Base-by-base conservation (phyloP, 2,113 vertebrate genomes). In the Phoxinus phoxinus region DNA sequence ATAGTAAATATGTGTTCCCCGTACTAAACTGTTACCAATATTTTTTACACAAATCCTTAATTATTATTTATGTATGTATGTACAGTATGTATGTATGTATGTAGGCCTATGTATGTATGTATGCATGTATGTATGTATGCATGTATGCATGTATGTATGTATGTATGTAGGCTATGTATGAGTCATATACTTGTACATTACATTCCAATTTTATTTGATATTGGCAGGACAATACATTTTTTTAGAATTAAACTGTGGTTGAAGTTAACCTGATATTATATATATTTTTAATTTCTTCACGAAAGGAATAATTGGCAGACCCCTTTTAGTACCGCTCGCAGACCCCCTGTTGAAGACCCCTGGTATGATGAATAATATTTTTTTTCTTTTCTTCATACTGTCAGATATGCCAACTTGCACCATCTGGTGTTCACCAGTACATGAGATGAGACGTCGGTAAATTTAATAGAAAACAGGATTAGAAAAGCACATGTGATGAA, bases 381-480 rank as follows among this genome's bases (percentile, higher is more conserved):
- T 25, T 12, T n/a, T 73, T 46, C 13, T 51, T 4, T 48, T 73
- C 71, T 72, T 73, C 71, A 73, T 73, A 44, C 71, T 8, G 71
- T 74, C 41, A 25, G 71, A 74, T 27, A 73, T 73, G 67, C 71
- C 35, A 63, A 25, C 35, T 46, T 27, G 58, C 58, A 80, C 58
- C 78, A 80, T 65, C 78, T 80, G 78, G 23, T 63, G 25, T 63
- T 27, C 78, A 46, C 35, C 25, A 46, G 78, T 63, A 80, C 58
- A 80, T 44, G 12, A 59, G 30, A 59, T n/a, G 58, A 46, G 46
- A 80, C n/a, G 78, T 63, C 58, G 30, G 41, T 80, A 80, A 80
- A 7, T 63, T 80, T 46, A 65, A 65, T 80, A 80, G 58, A 80
- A 46, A 65, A 80, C 78, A 80, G 35, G 78, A 61, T 65, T 80